Percentiles rank a stretch among this genome's conserved stretches.
These are phyloP conservation scores for Drosophila leontia DNA, from an alignment of 1,140 invertebrate genomes.

Conservation along the genomic window DNA sequence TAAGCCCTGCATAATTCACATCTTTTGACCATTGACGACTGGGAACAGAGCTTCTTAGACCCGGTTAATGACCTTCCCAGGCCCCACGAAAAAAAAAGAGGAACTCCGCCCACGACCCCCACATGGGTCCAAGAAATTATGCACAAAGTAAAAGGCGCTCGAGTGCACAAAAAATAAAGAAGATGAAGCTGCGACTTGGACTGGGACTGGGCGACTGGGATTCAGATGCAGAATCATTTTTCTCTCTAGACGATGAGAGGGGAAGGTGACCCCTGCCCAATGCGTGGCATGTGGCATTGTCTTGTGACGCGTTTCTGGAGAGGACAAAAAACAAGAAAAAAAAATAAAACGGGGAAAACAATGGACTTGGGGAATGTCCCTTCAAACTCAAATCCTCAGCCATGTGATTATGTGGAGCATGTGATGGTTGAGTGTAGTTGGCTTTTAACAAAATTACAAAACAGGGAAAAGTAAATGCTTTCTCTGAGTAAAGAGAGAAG, in stretches of 20 bases:
- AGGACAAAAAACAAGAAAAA: neutral
- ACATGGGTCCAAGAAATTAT: constrained; percentile 72
- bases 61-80: constrained; percentile 39
- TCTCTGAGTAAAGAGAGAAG: neutral
- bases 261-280: constrained; percentile 68
- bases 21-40: constrained; percentile 28
- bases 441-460: constrained; percentile 67
- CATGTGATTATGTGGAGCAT: constrained; percentile 45
- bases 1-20: constrained; percentile 25
- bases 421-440: constrained; percentile 50
- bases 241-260: constrained; percentile 22
- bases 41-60: neutral
- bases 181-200: constrained; percentile 40
- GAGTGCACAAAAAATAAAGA: constrained; percentile 76
- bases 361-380: constrained; percentile 40
- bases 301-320: constrained; percentile 13
- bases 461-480: constrained; percentile 25
- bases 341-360: constrained; percentile 42
- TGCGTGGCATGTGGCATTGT: constrained; percentile 50
- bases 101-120: constrained; percentile 2
- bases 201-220: constrained; percentile 10
- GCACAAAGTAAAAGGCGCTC: constrained; percentile 74
- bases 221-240: constrained; percentile 22
- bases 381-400: constrained; percentile 29
- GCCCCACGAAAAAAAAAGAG: constrained; percentile 8